Evolutionary conservation across 2,113 vertebrate species (phyloP).

Genomic region (Callocephalon fimbriatum): DNA sequence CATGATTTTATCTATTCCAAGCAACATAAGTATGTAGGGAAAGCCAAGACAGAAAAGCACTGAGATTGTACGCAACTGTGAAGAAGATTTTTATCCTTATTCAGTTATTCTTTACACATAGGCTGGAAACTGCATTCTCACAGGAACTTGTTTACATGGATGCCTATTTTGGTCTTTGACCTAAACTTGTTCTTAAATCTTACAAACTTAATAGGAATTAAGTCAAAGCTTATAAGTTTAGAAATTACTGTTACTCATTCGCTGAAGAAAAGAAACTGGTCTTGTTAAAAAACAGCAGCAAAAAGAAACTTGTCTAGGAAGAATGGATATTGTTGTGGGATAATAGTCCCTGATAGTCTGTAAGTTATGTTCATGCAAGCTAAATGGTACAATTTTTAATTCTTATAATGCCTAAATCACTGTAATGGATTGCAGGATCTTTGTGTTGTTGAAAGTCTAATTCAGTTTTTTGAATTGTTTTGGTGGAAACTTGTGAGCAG

Average conservation of each 20-base stretch:
- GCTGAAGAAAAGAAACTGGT: not conserved
- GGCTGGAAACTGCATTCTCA: not conserved
- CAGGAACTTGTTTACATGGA: not conserved
- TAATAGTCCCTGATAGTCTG: not conserved
- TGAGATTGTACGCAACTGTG: not conserved
- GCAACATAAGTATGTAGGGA: not conserved
- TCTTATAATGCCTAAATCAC: not conserved
- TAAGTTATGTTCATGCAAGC: not conserved
- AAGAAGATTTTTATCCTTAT: not conserved
- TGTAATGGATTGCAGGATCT: not conserved
- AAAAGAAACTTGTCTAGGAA: not conserved
- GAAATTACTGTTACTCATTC: not conserved
- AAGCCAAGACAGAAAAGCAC: not conserved
- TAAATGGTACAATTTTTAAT: constrained; percentile 29
- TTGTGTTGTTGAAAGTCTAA: not conserved
- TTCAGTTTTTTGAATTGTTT: not conserved
- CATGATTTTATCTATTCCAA: not conserved
- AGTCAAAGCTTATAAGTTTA: not conserved
- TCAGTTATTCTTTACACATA: not conserved
- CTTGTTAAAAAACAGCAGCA: not conserved
- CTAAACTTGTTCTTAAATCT: not conserved
- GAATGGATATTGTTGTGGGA: not conserved
- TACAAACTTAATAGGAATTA: not conserved
- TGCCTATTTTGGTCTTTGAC: not conserved
- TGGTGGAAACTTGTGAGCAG: not conserved